phyloP scores from a whole-genome alignment of 2,797 vertebrate species.

The Poeciliopsis presidionis region DNA sequence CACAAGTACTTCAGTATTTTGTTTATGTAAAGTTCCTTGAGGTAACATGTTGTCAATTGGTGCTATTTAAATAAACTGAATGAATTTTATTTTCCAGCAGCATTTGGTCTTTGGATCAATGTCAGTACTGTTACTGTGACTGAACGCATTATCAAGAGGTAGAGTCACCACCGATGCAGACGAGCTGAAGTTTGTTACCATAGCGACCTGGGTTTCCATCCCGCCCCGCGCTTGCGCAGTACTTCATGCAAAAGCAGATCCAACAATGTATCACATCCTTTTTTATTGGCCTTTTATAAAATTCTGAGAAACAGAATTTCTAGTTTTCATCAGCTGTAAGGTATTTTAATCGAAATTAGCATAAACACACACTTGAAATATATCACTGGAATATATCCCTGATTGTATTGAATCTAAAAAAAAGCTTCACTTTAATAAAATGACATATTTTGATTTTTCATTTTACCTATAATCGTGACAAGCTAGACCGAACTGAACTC shows the following conservation, averaged over 20 bases:
- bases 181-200: neutral
- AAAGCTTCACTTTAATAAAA: neutral
- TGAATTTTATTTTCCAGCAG: neutral
- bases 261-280: neutral
- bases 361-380: neutral
- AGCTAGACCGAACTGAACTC: neutral
- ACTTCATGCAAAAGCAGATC: neutral
- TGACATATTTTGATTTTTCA: neutral
- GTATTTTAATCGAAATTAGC: neutral
- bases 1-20: neutral
- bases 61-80: neutral
- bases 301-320: neutral
- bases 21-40: neutral
- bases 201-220: neutral
- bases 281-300: neutral
- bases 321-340: neutral
- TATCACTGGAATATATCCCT: neutral
- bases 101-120: neutral
- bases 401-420: neutral
- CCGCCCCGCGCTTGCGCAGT: neutral
- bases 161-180: neutral
- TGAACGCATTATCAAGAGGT: neutral
- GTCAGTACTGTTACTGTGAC: neutral
- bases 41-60: neutral
- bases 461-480: neutral